Conservation (phyloP, 2,888 invertebrate species). For the Drosophila engyochracea region DNA sequence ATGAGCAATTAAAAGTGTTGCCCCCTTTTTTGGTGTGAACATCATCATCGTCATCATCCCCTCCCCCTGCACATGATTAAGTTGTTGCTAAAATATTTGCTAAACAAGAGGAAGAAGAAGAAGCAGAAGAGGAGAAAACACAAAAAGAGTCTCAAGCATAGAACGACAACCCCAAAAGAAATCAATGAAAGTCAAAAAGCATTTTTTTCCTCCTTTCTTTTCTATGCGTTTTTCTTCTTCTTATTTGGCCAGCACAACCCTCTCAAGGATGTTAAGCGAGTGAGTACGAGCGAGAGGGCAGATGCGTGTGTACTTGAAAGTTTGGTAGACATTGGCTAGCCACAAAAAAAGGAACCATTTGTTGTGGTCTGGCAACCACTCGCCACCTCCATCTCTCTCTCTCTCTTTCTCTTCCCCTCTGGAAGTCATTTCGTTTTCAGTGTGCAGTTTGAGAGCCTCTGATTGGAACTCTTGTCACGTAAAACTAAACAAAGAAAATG, state of each 20-base stretch:
- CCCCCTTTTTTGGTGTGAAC: slow-evolving; percentile 60
- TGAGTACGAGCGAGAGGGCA: slow-evolving; percentile 1
- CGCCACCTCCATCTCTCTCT: background rate
- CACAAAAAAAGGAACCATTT: slow-evolving; percentile 57
- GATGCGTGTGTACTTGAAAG: slow-evolving; percentile 9
- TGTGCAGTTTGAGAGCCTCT: slow-evolving; percentile 49
- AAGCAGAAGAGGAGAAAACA: slow-evolving; percentile 8
- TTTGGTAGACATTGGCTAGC: slow-evolving; percentile 57
- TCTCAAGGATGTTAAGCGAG: slow-evolving; percentile 24
- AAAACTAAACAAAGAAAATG: slow-evolving; percentile 57
- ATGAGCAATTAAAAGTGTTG: slow-evolving; percentile 69
- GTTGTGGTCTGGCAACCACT: slow-evolving; percentile 46
- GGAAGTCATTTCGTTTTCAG: slow-evolving; percentile 48
- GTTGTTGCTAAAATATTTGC: slow-evolving; percentile 51
- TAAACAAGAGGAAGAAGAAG: slow-evolving; percentile 9
- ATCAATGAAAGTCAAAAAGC: slow-evolving; percentile 63
- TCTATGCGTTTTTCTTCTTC: slow-evolving; percentile 19
- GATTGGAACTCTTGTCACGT: slow-evolving; percentile 67
- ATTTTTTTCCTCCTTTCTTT: slow-evolving; percentile 23
- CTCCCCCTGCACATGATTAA: background rate
- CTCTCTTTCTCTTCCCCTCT: background rate
- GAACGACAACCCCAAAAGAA: slow-evolving; percentile 52
- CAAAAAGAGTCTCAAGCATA: slow-evolving; percentile 12
- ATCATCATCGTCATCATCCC: slow-evolving; percentile 21
- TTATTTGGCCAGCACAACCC: slow-evolving; percentile 56